These are phyloP conservation scores for Criorhina ranunculi DNA, from an alignment of 2,888 invertebrate genomes.

Conservation along the genomic window DNA sequence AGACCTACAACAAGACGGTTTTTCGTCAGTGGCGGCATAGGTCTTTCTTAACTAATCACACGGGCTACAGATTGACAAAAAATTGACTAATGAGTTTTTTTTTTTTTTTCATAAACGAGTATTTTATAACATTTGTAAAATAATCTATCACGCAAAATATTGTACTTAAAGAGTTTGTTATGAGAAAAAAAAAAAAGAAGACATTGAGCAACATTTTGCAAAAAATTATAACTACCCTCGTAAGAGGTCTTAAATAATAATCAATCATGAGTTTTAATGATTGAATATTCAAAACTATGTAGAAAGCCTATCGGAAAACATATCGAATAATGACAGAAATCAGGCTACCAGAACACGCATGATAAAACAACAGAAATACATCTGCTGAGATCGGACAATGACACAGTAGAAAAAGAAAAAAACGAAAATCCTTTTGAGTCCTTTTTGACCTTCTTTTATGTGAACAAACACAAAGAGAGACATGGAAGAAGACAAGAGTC, in stretches of 20 bases:
- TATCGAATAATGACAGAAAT: constrained; percentile 58
- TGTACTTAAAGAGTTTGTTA: background rate
- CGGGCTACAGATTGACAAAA: constrained; percentile 18
- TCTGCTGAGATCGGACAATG: constrained; percentile 49
- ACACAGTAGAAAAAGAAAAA: background rate
- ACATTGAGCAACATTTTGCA: background rate
- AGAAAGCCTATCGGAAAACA: background rate
- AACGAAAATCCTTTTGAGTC: constrained; percentile 12
- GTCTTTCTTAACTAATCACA: background rate
- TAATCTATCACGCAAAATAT: background rate
- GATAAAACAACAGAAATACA: constrained; percentile 48
- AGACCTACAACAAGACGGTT: background rate
- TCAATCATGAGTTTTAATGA: constrained; percentile 6
- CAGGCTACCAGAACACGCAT: constrained; percentile 45
- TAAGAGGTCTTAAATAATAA: background rate
- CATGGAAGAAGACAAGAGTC: constrained; percentile 18
- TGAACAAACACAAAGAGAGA: background rate
- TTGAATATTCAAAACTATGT: background rate
- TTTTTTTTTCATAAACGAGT: background rate
- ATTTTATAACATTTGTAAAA: background rate
- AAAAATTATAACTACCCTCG: background rate
- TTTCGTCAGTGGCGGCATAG: background rate
- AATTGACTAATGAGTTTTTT: constrained; percentile 18
- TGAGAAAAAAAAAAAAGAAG: background rate
- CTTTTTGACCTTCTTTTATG: constrained; percentile 19